Conservation (phyloP, 2,113 vertebrate genomes). For the Campylomormyrus tamandua region DNA sequence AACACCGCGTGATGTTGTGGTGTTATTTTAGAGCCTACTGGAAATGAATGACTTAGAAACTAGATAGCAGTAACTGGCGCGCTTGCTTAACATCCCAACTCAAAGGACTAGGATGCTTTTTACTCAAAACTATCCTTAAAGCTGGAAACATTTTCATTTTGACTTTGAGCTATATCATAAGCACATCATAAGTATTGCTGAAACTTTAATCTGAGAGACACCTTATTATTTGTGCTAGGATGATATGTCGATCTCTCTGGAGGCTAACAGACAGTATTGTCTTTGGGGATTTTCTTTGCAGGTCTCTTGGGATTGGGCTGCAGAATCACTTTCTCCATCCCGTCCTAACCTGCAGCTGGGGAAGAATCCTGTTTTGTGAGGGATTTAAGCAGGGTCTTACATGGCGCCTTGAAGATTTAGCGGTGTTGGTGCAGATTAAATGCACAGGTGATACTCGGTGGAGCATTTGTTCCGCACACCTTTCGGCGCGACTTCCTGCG, state of each 20-base stretch:
- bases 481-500: not conserved
- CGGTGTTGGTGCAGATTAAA: conserved; percentile 47
- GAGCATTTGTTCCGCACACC: not conserved
- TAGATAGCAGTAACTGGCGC: not conserved
- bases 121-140: not conserved
- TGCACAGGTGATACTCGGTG: not conserved
- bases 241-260: not conserved
- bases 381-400: conserved; percentile 59
- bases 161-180: conserved; percentile 15
- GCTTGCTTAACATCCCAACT: not conserved
- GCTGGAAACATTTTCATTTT: conserved; percentile 20
- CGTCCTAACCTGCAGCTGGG: conserved; percentile 66
- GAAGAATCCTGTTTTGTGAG: conserved; percentile 54
- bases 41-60: conserved; percentile 9
- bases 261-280: not conserved
- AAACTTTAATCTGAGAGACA: not conserved
- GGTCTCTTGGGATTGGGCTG: not conserved
- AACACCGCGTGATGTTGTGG: not conserved
- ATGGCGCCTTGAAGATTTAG: conserved; percentile 72
- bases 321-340: conserved; percentile 2
- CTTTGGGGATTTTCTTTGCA: not conserved
- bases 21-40: not conserved
- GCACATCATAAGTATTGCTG: not conserved
- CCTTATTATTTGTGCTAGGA: not conserved
- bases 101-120: not conserved